phyloP scores from a whole-genome alignment of 1,140 invertebrate genomes.

The Heliconius eleuchia region DNA sequence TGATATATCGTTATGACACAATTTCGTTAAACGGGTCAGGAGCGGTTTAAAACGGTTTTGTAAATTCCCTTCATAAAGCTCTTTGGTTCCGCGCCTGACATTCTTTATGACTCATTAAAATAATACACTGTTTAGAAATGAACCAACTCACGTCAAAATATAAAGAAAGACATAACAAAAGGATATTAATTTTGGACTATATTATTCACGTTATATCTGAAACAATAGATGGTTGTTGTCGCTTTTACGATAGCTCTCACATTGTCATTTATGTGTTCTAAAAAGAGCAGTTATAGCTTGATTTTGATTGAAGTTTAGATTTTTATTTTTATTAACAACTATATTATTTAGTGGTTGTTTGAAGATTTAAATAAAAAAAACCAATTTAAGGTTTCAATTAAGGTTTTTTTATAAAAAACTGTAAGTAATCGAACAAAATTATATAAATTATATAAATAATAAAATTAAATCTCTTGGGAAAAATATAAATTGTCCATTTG shows the following conservation, averaged over 20 bases:
- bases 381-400: no score
- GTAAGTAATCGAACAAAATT: no score
- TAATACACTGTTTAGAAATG: conserved; percentile 50
- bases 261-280: neutral
- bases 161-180: conserved; percentile 26
- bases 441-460: no score
- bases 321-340: neutral
- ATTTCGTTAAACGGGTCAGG: conserved; percentile 36
- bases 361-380: no score
- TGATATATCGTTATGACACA: conserved; percentile 22
- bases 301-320: neutral
- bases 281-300: neutral
- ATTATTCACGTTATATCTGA: conserved; percentile 6
- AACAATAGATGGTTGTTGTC: conserved; percentile 12
- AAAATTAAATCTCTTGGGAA: no score
- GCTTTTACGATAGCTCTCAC: conserved; percentile 4
- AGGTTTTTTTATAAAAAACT: no score
- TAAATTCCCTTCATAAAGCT: conserved; percentile 38
- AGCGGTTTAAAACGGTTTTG: conserved; percentile 38
- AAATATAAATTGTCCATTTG: no score
- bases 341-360: no score
- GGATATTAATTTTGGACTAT: conserved; percentile 26
- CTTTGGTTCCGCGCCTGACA: conserved; percentile 43
- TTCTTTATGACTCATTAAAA: conserved; percentile 62
- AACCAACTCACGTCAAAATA: conserved; percentile 35